phyloP scores from a whole-genome alignment of 2,888 invertebrate species.

The Bellardia bayeri region DNA sequence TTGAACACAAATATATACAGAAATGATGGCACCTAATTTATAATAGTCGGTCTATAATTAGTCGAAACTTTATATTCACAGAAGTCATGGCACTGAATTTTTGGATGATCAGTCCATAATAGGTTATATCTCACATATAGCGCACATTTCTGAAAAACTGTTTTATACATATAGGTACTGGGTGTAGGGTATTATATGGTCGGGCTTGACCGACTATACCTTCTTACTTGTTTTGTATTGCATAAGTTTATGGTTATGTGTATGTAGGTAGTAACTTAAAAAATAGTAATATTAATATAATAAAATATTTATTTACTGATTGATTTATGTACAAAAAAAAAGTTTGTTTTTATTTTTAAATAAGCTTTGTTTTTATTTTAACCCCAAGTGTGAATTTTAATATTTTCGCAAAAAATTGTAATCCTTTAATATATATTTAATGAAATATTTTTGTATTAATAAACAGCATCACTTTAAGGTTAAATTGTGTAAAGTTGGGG shows the following conservation, averaged over 20 bases:
- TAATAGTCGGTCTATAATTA: no score
- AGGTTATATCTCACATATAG: no score
- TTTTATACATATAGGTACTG: no score
- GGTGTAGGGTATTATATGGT: no score
- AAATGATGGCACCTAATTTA: no score
- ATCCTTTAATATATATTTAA: neutral
- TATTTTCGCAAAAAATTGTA: neutral
- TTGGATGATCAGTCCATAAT: no score
- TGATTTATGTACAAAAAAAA: neutral
- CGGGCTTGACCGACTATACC: no score
- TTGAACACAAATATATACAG: no score
- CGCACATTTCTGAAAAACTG: no score
- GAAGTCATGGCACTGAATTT: no score
- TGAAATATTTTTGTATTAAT: neutral
- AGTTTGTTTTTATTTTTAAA: neutral
- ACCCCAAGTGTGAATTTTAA: neutral
- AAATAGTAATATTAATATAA: neutral
- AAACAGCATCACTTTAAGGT: neutral
- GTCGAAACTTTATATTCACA: no score
- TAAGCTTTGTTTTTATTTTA: neutral
- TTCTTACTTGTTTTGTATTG: neutral
- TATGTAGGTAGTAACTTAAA: no score
- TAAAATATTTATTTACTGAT: neutral
- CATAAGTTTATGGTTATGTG: slow-evolving; percentile 4
- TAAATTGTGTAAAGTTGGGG: neutral